Percentiles rank a stretch among this genome's conserved stretches.
Conservation (phyloP, 2,797 vertebrate genomes). For the Sarcoramphus papa region DNA sequence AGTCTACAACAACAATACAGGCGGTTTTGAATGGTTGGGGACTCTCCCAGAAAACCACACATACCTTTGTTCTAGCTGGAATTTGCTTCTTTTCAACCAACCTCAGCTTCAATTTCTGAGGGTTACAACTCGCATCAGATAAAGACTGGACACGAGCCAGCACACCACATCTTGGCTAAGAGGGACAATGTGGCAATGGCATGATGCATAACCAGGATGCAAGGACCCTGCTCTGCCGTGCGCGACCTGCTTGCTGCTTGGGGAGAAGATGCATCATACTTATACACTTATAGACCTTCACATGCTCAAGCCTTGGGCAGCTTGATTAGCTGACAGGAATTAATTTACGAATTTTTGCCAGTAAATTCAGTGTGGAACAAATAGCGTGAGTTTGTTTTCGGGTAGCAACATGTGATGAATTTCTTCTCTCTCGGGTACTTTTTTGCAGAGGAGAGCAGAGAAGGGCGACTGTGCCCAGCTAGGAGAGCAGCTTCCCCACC, state of each 20-base stretch:
- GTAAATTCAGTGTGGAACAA: neutral
- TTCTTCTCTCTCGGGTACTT: neutral
- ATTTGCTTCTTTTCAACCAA: neutral
- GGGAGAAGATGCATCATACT: neutral
- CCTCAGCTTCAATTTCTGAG: neutral
- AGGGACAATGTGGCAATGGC: neutral
- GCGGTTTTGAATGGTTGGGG: fast-evolving
- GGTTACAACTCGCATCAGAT: neutral
- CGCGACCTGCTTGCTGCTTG: neutral
- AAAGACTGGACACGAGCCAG: neutral
- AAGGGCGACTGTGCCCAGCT: neutral
- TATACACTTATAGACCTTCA: neutral
- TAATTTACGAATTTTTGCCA: neutral
- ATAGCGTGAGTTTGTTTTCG: fast-evolving
- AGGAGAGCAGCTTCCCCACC: slow-evolving; percentile 2
- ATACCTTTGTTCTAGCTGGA: neutral
- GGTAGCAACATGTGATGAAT: neutral
- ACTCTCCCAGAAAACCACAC: neutral
- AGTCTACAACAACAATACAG: neutral
- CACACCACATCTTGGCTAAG: no score
- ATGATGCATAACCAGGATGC: fast-evolving
- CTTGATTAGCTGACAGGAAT: neutral
- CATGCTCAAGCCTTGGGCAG: neutral
- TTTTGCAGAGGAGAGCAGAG: neutral
- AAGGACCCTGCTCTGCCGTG: neutral